Conservation (phyloP, 2,113 vertebrate genomes). For the Aegotheles bennettii region DNA sequence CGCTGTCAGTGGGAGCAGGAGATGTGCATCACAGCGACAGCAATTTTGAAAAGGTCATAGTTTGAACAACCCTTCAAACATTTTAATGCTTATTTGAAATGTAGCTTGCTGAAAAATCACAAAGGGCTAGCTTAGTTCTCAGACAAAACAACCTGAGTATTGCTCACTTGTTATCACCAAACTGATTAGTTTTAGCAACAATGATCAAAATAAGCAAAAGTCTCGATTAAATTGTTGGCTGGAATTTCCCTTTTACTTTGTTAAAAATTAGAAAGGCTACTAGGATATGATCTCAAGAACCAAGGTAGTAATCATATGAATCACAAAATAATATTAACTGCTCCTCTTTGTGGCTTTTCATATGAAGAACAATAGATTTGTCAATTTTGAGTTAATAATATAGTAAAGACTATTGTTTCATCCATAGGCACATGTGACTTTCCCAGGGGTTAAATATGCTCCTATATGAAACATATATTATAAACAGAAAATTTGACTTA, state of each 20-base stretch:
- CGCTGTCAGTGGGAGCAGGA: background rate
- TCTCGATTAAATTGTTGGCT: background rate
- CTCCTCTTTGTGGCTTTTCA: background rate
- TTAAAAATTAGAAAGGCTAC: background rate
- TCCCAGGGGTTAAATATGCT: background rate
- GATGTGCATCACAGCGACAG: background rate
- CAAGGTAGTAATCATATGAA: background rate
- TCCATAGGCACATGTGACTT: background rate
- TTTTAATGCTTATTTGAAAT: background rate
- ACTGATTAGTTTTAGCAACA: background rate
- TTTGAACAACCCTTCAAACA: background rate
- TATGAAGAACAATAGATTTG: background rate
- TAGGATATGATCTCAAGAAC: background rate
- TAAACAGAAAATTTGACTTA: background rate
- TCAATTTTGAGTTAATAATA: background rate
- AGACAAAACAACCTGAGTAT: background rate
- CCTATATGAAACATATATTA: background rate
- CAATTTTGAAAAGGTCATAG: slow-evolving; percentile 30
- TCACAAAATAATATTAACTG: background rate
- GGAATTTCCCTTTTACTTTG: background rate
- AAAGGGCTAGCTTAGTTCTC: background rate
- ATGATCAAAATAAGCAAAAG: background rate
- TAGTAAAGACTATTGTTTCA: background rate
- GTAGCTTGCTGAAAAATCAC: background rate
- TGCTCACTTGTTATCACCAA: background rate